A percentile compares a stretch with the other conserved stretches of the same genome.
These are phyloP conservation scores for Leistus spinibarbis DNA, from an alignment of 2,888 invertebrate species.

Conservation along the genomic window DNA sequence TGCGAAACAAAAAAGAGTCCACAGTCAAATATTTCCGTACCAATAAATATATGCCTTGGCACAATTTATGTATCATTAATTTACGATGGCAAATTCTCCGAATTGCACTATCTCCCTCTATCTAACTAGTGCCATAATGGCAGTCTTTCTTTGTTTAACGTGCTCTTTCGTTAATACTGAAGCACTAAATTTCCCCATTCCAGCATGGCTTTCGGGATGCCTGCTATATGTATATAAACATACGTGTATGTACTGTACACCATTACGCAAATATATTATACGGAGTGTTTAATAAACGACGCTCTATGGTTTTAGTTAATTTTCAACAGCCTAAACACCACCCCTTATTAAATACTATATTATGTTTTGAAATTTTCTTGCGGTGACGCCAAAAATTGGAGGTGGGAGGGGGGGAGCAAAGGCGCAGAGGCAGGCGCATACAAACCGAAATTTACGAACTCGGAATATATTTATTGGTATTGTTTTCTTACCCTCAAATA, in stretches of 20 bases:
- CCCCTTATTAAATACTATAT: constrained; percentile 58
- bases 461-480: constrained; percentile 34
- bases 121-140: constrained; percentile 38
- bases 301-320: constrained; percentile 39
- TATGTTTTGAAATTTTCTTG: constrained; percentile 56
- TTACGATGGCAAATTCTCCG: constrained; percentile 41
- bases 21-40: constrained; percentile 39
- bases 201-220: constrained; percentile 37
- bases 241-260: constrained; percentile 25
- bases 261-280: constrained; percentile 39
- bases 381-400: constrained; percentile 44
- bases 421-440: constrained; percentile 47
- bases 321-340: constrained; percentile 33
- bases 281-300: constrained; percentile 37
- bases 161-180: constrained; percentile 51
- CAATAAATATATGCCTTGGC: constrained; percentile 40
- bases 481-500: constrained; percentile 32
- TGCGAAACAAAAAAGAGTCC: constrained; percentile 15
- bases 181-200: constrained; percentile 51
- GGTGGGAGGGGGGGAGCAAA: no score
- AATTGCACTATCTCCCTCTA: constrained; percentile 35
- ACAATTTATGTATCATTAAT: constrained; percentile 42
- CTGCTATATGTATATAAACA: constrained; percentile 32
- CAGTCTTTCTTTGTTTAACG: constrained; percentile 41
- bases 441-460: constrained; percentile 7